phyloP scores from a whole-genome alignment of 1,140 invertebrate genomes.

The Aphis gossypii region DNA sequence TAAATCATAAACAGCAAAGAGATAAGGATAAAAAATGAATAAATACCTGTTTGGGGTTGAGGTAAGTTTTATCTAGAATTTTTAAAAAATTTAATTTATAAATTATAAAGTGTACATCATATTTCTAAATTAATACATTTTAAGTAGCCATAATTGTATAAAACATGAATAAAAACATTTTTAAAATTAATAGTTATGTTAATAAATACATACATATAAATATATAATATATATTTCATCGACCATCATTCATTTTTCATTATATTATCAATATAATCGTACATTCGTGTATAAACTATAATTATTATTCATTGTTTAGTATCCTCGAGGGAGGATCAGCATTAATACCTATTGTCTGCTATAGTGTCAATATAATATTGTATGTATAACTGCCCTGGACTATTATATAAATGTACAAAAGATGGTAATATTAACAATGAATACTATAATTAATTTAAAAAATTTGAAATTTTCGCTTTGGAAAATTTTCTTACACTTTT shows the following conservation, averaged over 20 bases:
- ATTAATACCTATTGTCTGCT: not conserved
- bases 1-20: slow-evolving; percentile 42
- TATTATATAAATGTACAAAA: not conserved
- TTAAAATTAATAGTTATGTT: not conserved
- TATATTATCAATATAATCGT: not conserved
- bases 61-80: not conserved
- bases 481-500: no score
- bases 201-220: not conserved
- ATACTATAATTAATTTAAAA: not conserved
- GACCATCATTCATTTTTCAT: not conserved
- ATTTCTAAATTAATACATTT: not conserved
- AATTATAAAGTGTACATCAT: not conserved
- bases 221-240: not conserved
- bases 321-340: not conserved
- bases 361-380: slow-evolving; percentile 7
- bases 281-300: not conserved
- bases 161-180: not conserved
- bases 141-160: not conserved
- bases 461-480: not conserved
- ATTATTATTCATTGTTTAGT: not conserved
- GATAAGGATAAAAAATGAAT: slow-evolving; percentile 52
- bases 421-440: not conserved
- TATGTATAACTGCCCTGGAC: not conserved
- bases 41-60: not conserved
- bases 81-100: not conserved